phyloP scores from a whole-genome alignment of 2,888 invertebrate genomes.

The Cacoxenus indagator region DNA sequence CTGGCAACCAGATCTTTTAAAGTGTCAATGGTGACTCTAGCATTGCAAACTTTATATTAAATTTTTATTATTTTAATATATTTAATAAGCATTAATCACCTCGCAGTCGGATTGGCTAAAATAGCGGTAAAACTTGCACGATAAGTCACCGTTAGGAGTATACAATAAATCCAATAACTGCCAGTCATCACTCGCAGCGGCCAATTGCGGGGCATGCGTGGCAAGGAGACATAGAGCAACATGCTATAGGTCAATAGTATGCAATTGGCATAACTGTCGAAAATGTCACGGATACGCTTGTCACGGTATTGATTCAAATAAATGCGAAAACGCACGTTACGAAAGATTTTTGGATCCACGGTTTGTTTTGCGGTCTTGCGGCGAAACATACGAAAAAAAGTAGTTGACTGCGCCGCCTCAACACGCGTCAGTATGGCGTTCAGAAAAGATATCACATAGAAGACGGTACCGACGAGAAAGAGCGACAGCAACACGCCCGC shows the following conservation, averaged over 20 bases:
- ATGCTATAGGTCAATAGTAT: constrained; percentile 86
- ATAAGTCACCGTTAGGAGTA: constrained; percentile 84
- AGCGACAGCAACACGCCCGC: constrained; percentile 79
- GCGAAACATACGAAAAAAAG: constrained; percentile 47
- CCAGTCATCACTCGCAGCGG: constrained; percentile 85
- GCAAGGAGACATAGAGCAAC: constrained; percentile 83
- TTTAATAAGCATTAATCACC: constrained; percentile 68
- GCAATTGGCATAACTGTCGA: constrained; percentile 81
- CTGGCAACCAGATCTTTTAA: constrained; percentile 78
- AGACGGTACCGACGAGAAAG: constrained; percentile 76
- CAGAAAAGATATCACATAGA: constrained; percentile 76
- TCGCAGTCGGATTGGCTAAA: constrained; percentile 82
- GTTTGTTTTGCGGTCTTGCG: constrained; percentile 9
- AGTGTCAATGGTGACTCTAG: constrained; percentile 84
- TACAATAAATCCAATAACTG: constrained; percentile 90
- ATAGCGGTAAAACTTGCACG: constrained; percentile 89
- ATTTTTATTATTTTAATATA: not conserved
- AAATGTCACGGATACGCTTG: constrained; percentile 72
- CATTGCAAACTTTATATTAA: constrained; percentile 30
- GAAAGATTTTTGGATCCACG: constrained; percentile 34
- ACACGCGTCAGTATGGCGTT: constrained; percentile 48
- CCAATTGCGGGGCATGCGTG: constrained; percentile 84
- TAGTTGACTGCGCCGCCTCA: constrained; percentile 5
- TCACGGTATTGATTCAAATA: constrained; percentile 47
- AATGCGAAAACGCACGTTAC: constrained; percentile 54